Evolutionary conservation across 2,888 invertebrate species (phyloP), one percentile per base, ranked within the genome.

Genomic region (Erynnis tages): DNA sequence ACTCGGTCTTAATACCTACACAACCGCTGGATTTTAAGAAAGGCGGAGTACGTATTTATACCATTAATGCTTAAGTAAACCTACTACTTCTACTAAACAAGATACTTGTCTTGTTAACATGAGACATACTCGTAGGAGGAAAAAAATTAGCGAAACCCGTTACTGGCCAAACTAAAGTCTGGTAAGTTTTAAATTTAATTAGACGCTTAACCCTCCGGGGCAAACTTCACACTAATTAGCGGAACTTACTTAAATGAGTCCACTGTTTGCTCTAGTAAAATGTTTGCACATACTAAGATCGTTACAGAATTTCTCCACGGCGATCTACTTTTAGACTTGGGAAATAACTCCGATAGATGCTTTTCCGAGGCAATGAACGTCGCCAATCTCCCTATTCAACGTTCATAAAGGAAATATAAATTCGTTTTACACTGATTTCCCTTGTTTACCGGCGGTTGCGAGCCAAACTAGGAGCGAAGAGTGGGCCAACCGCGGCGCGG

Each of bases 361-460:
- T 21, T 37, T 27, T 29, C 37, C 21, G 11, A 23, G 35, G 25
- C 44, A 50, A 50, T 50, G 43, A 50, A 43, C 43, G 43, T 27
- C 54, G 53, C 49, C 66, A 61, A 69, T 61, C 66, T 66, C 66
- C 64, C 65, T 77, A 71, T 78, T 80, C 79, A 73, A 60, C 66
- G 70, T 77, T 76, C 72, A 74, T 76, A 75, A 60, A 63, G 67
- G 65, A 66, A 66, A 69, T 65, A 68, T 75, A 82, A 82, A 84
- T 82, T 82, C 79, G 79, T 82, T 85, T 81, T 78, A 80, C 80
- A 79, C 80, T 85, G 83, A 86, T 85, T 85, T 81, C 79, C 79
- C 81, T 79, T 87, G 85, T 87, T 86, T 86, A 82, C 85, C 78
- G 73, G 85, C 69, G 87, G 88, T 86, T 75, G 74, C 69, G 77